Base-by-base conservation (phyloP, 2,113 vertebrate species). In the Megaceryle torquata region DNA sequence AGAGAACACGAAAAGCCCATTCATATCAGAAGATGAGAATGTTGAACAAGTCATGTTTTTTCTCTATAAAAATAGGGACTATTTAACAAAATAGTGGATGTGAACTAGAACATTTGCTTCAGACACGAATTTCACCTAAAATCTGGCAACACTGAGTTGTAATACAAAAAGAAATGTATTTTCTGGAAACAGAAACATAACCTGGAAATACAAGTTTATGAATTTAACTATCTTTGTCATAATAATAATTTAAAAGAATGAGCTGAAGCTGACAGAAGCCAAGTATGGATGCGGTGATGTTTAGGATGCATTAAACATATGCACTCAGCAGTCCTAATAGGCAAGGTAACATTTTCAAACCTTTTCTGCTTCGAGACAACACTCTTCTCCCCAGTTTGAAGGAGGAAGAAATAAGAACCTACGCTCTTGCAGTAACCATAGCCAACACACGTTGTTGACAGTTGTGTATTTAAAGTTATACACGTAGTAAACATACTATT, bases 241-340 rank as follows among this genome's bases (percentile, higher is more conserved):
- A 29, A 33, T 0, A 69, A 31, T 5, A 50, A 54, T 26, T 85
- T 31, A 60, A 35, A 64, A 65, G 51, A 54, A 69, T 11, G 22
- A 76, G 25, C 33, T 37, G 31, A 70, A 82, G 44, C 35, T 88
- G 50, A 61, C 26, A 51, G 35, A 63, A 71, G 24, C 10, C n/a
- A 25, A 44, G 17, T 56, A 44, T 6, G 16, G 41, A 31, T 0
- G 3, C 59, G 67, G 11, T 22, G 25, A 57, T 50, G 39, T 37
- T 67, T 5, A 18, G 37, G 19, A 63, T 17, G 25, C 21, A 28
- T 44, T 26, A 79, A 65, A 50, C 13, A 54, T 13, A 68, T 0
- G 2, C 39, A 48, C 29, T 64, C 29, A 8, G 28, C 25, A 69
- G 41, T 7, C 0, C 0, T 19, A 65, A 74, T 0, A 53, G 29